Conservation (phyloP, 2,113 vertebrate species). For the Bufo bufo region DNA sequence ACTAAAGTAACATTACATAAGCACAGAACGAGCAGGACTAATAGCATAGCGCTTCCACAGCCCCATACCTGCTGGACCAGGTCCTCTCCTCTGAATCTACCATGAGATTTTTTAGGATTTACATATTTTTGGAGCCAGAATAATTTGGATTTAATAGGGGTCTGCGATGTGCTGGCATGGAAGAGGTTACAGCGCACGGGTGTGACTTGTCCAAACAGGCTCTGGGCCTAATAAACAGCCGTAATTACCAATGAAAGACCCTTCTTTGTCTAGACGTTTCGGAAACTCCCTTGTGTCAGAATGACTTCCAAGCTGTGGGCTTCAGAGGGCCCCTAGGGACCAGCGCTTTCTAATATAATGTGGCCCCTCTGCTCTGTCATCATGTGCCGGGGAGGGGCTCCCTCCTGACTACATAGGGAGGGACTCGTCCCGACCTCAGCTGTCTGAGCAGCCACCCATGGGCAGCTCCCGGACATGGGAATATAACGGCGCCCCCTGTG, state of each 20-base stretch:
- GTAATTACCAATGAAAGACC: slow-evolving; percentile 39
- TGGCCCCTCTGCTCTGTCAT: neutral
- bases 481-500: neutral
- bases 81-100: neutral
- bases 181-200: slow-evolving; percentile 10
- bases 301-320: slow-evolving; percentile 33
- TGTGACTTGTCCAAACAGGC: slow-evolving; percentile 39
- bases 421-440: neutral
- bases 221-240: slow-evolving; percentile 29
- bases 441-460: neutral
- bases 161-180: neutral
- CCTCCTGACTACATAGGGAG: neutral
- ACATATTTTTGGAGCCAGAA: neutral
- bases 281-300: slow-evolving; percentile 43
- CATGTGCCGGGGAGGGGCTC: neutral
- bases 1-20: slow-evolving; percentile 2
- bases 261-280: neutral
- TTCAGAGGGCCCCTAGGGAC: neutral
- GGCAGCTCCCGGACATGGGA: neutral
- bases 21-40: neutral
- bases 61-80: neutral
- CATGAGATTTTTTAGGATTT: neutral
- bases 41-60: neutral
- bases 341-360: neutral
- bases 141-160: neutral